phyloP scores from a whole-genome alignment of 2,113 vertebrate genomes.

The Oreochromis spilurus region DNA sequence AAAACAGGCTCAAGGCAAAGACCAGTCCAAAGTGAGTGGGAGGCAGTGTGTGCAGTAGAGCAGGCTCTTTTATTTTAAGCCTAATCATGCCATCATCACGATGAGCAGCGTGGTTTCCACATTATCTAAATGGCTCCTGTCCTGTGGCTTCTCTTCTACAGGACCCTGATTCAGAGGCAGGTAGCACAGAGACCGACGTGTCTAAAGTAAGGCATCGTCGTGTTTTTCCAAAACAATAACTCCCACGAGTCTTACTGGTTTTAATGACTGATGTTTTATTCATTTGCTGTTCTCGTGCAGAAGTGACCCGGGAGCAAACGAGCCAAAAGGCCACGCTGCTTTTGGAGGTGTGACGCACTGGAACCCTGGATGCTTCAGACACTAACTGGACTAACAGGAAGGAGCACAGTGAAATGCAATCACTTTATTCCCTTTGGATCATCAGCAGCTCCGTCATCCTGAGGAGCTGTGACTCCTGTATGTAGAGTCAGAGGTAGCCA shows the following conservation, averaged over 20 bases:
- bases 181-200: conserved; percentile 10
- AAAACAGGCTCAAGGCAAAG: conserved; percentile 16
- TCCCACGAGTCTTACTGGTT: background rate
- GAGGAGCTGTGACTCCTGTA: background rate
- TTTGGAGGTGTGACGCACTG: conserved; percentile 14
- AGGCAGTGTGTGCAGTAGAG: background rate
- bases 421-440: background rate
- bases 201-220: background rate
- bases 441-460: background rate
- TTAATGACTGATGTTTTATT: background rate
- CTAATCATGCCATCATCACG: background rate
- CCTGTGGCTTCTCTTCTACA: conserved; percentile 5
- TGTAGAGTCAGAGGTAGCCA: background rate
- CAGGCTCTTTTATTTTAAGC: background rate
- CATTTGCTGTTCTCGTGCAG: conserved; percentile 3
- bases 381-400: background rate
- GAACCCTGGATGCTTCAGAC: background rate
- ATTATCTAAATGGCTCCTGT: background rate
- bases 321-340: background rate
- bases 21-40: conserved; percentile 40
- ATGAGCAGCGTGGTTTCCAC: background rate
- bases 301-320: conserved; percentile 30
- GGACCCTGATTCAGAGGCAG: conserved; percentile 54
- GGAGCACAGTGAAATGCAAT: background rate
- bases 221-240: background rate